Base-by-base conservation (phyloP, 2,113 vertebrate genomes). In the Solea senegalensis region DNA sequence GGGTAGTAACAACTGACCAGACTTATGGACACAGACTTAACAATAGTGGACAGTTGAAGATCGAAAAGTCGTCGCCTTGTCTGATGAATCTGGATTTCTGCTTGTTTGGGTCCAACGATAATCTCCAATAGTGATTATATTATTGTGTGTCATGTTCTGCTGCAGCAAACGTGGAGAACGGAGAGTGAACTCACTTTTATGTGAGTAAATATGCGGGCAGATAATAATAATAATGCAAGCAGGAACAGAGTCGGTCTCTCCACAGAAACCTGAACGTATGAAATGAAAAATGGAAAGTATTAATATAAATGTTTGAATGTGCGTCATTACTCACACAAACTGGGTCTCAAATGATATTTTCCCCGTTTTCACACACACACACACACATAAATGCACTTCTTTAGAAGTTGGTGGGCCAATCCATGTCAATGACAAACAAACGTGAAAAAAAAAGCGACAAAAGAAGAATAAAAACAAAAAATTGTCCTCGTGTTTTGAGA, bases 401-500 rank as follows among this genome's bases (percentile, higher is more conserved):
- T 16, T 34, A 34, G 34, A 34, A 13, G 63, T 64, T 11, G 40
- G 34, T 46, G 44, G 54, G 16, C 57, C 56, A 65, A 43, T 64
- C 12, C 16, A 51, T 63, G 62, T 69, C 26, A 63, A 28, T 1
- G 1, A 45, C 27, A 69, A 48, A 51, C 45, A 46, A 45, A 3
- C 21, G 21, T 21, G 1, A 8, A 55, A 11, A 34, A 8, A 15
- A 57, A 3, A n/a, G 8, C 13, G 3, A 39, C 11, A 56, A 56
- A 39, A 8, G 12, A 56, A n/a, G 45, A 50, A n/a, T 50, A 15
- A 40, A 27, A 61, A 63, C 61, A 28, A 45, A 53, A 73, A 72
- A 13, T 10, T 43, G 26, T 69, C 65, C 44, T 16, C 3, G 28
- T 72, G 46, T 34, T 21, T 46, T 0, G n/a, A 51, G 16, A 53